A percentile compares a stretch with the other conserved stretches of the same genome.
These are phyloP conservation scores for Zoroaster sp. DNA, from an alignment of 53 echinoderm and acorn worm genomes.

Conservation along the genomic window DNA sequence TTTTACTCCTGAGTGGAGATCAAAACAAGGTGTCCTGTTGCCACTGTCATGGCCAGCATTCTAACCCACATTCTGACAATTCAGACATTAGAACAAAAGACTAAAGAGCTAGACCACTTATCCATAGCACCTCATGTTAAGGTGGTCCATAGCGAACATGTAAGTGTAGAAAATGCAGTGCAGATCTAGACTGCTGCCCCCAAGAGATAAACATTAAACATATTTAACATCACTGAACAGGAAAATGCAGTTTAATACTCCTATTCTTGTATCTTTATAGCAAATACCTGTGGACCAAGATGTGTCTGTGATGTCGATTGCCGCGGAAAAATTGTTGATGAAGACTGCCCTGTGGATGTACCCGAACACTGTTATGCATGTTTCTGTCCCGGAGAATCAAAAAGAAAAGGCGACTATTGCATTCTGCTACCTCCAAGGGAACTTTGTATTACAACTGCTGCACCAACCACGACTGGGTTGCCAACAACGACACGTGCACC, in stretches of 20 bases:
- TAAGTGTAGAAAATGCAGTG: no score
- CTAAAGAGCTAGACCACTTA: no score
- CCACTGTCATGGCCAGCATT: no score
- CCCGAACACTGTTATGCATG: conserved; percentile 5
- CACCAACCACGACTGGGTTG: not conserved
- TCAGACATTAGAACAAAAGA: no score
- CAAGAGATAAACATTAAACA: not conserved
- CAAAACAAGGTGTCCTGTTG: no score
- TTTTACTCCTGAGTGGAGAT: no score
- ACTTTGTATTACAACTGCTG: not conserved
- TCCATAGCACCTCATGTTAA: no score
- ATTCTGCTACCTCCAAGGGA: not conserved
- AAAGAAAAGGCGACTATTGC: not conserved
- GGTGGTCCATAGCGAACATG: no score
- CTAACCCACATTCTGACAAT: no score
- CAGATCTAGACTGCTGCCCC: not conserved
- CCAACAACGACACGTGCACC: no score
- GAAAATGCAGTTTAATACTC: not conserved
- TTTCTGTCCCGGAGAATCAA: not conserved
- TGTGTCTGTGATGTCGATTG: conserved; percentile 1
- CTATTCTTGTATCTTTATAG: not conserved
- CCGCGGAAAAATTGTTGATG: not conserved
- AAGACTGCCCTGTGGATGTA: not conserved
- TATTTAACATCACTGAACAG: not conserved
- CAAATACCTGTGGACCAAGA: not conserved